These are phyloP conservation scores for Podabrus alpinus DNA, from an alignment of 2,888 invertebrate species.

Conservation along the genomic window DNA sequence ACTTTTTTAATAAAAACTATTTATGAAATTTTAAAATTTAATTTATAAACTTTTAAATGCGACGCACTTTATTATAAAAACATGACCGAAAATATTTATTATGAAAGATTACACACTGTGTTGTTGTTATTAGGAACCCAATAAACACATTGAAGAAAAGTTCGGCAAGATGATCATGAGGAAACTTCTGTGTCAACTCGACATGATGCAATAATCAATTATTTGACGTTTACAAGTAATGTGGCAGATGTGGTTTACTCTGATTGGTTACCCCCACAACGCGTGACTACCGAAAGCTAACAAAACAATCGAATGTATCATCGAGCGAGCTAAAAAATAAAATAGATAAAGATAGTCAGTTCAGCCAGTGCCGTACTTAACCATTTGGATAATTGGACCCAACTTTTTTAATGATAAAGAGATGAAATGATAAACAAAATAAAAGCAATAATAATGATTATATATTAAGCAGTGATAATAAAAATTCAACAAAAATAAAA, in stretches of 20 bases:
- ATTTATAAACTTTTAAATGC: neutral
- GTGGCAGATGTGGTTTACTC: constrained; percentile 1
- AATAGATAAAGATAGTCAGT: no score
- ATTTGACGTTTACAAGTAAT: neutral
- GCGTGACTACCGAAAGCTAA: neutral
- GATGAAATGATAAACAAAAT: no score
- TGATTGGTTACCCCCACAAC: constrained; percentile 3
- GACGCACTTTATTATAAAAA: neutral
- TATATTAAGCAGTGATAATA: no score
- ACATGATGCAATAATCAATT: constrained; percentile 20
- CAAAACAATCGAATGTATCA: neutral
- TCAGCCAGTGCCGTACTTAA: no score
- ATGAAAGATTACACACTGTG: neutral
- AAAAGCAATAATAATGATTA: no score
- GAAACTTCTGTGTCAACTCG: neutral
- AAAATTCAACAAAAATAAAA: no score
- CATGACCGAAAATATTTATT: neutral
- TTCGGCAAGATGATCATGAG: neutral
- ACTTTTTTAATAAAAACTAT: neutral
- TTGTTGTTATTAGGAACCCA: neutral
- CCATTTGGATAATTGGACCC: no score
- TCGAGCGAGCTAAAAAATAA: no score
- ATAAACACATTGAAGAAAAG: neutral
- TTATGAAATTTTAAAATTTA: neutral
- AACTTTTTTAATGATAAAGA: no score